phyloP scores from a whole-genome alignment of 2,888 invertebrate genomes.

The Agelastica alni region DNA sequence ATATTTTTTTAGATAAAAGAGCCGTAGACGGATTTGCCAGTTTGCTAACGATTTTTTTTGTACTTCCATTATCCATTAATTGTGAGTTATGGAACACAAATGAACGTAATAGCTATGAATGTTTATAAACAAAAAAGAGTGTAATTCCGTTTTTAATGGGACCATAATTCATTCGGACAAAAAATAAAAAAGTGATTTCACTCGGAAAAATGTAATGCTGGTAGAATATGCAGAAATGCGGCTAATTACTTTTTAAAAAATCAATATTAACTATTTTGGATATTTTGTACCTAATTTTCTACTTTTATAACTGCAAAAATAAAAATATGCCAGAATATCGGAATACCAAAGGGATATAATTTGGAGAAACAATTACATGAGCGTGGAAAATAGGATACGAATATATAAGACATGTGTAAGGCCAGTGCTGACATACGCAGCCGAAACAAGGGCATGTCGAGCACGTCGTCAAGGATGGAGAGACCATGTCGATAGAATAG shows the following conservation, averaged over 20 bases:
- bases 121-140: constrained; percentile 22
- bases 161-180: constrained; percentile 6
- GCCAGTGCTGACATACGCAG: too few species aligned
- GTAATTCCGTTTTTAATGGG: constrained; percentile 20
- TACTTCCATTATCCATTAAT: constrained; percentile 20
- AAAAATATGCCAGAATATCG: too few species aligned
- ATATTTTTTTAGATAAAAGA: too few species aligned
- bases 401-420: too few species aligned
- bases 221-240: constrained; percentile 1
- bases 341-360: too few species aligned
- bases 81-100: constrained; percentile 21
- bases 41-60: constrained; percentile 14
- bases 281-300: neutral
- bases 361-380: too few species aligned
- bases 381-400: too few species aligned
- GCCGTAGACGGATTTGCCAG: constrained; percentile 9
- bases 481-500: too few species aligned
- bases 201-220: constrained; percentile 12
- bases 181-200: constrained; percentile 17
- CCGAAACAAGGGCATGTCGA: too few species aligned
- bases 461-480: too few species aligned
- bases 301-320: too few species aligned
- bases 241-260: constrained; percentile 14
- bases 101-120: constrained; percentile 21
- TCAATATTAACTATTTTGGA: neutral